These are phyloP conservation scores for Poecilus cupreus DNA, from an alignment of 2,888 invertebrate species.

Conservation along the genomic window DNA sequence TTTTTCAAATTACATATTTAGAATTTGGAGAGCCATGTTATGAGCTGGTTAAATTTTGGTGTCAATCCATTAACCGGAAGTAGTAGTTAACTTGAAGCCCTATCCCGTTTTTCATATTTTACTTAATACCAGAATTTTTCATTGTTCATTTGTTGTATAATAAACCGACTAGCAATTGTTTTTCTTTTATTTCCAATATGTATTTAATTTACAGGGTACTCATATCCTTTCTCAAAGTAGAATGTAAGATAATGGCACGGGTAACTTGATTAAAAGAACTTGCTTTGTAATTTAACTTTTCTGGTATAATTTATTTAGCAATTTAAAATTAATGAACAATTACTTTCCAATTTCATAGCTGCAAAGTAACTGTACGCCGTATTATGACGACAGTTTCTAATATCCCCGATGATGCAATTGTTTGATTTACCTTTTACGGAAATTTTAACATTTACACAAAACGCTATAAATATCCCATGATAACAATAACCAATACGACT, in stretches of 20 bases:
- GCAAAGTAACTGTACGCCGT: background rate
- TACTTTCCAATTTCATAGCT: slow-evolving; percentile 16
- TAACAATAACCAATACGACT: slow-evolving; percentile 18
- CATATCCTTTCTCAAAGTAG: background rate
- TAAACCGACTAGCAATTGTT: too few relatives aligned
- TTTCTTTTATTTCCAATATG: background rate
- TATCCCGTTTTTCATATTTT: too few relatives aligned
- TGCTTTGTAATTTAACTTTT: background rate
- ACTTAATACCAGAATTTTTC: too few relatives aligned
- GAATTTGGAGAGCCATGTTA: too few relatives aligned
- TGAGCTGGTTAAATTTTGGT: too few relatives aligned
- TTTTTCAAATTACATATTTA: too few relatives aligned
- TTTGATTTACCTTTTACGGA: slow-evolving; percentile 10
- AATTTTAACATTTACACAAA: background rate
- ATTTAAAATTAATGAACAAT: background rate
- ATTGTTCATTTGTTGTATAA: too few relatives aligned
- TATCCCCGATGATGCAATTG: slow-evolving; percentile 29
- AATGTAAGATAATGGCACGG: background rate
- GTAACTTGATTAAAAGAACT: background rate
- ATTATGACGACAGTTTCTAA: slow-evolving; percentile 22
- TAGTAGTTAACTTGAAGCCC: too few relatives aligned
- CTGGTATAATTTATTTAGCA: background rate
- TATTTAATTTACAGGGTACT: too few relatives aligned
- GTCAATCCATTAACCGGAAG: too few relatives aligned
- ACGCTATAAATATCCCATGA: slow-evolving; percentile 24